Conservation (phyloP, 2,113 vertebrate species). For the Raja brachyura region DNA sequence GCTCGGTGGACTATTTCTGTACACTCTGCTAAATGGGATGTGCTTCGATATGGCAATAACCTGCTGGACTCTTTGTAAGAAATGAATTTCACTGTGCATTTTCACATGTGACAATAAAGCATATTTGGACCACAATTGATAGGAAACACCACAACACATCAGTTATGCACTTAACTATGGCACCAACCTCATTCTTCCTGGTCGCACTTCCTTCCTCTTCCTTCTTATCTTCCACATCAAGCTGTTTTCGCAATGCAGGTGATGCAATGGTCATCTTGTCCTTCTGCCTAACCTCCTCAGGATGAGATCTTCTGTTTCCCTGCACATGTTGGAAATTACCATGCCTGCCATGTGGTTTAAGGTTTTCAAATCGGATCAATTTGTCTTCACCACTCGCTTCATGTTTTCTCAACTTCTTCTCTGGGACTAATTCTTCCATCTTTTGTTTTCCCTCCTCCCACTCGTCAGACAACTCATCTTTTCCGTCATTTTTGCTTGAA, state of each 20-base stretch:
- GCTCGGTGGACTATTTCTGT: too few relatives aligned
- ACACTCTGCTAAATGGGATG: too few relatives aligned
- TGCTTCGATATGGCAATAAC: too few relatives aligned
- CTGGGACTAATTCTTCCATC: slow-evolving; percentile 61
- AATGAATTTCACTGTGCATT: too few relatives aligned
- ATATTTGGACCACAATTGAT: not conserved
- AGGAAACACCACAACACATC: not conserved
- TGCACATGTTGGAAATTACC: slow-evolving; percentile 28
- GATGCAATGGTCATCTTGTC: slow-evolving; percentile 51
- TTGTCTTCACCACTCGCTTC: slow-evolving; percentile 49
- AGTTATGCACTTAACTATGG: not conserved
- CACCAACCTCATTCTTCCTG: slow-evolving; percentile 76
- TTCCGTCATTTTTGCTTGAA: slow-evolving; percentile 44
- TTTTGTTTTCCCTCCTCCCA: slow-evolving; percentile 57
- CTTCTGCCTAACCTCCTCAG: slow-evolving; percentile 62
- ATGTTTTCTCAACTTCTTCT: slow-evolving; percentile 58
- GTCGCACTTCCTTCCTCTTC: slow-evolving; percentile 89
- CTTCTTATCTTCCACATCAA: slow-evolving; percentile 63
- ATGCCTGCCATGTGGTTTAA: not conserved
- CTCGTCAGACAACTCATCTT: slow-evolving; percentile 49
- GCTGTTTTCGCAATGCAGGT: slow-evolving; percentile 59
- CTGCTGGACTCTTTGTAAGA: too few relatives aligned
- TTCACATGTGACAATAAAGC: too few relatives aligned
- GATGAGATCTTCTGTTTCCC: slow-evolving; percentile 55
- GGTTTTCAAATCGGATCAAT: not conserved